Evolutionary conservation across 2,888 invertebrate genomes (phyloP), one percentile per base, ranked within the genome.

Genomic region (Stramonita haemastoma): DNA sequence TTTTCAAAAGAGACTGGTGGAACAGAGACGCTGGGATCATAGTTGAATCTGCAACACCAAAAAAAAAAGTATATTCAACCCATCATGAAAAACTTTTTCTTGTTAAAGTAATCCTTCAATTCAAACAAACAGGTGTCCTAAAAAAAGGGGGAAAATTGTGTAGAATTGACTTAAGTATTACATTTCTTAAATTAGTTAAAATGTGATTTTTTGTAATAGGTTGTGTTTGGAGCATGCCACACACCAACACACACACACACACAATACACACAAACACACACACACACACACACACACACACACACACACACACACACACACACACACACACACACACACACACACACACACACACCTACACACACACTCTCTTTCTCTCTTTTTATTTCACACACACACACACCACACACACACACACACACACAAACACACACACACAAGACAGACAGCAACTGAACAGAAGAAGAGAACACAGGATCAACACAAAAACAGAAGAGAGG

Each of bases 1-100:
- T 94, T 91, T 29, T 92, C 92, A 92, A 92, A 95, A 19, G 81
- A 83, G 5, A 66, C 86, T 13, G 92, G 84, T 81, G 95, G 95
- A 36, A 95, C 93, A 89, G 93, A 90, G 5, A 95, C 94, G 86
- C 93, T 92, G 5, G 95, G 95, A 90, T 95, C 95, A 94, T 95
- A 95, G 92, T 95, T 95, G 89, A 95, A 95, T 22, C 95, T 95
- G 92, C 77, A 93, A 92, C n/a, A 73, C 87, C 60, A 60, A 17
- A 8, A 60, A 15, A 13, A 66, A 46, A 46, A 46, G 8, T 46
- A 46, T 46, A 46, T 46, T 46, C 4, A 46, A 46, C 2, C 46
- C 8, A 8, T 8, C 8, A 46, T 46, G 8, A 46, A 46, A 46
- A 46, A 46, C 46, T 5, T 8, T 46, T 46, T 46, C 46, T 46